Percentiles rank a stretch among this genome's conserved stretches.
phyloP scores from a whole-genome alignment of 92 coral and sea anemone genomes.

The Hydrozoanthus gracilis region DNA sequence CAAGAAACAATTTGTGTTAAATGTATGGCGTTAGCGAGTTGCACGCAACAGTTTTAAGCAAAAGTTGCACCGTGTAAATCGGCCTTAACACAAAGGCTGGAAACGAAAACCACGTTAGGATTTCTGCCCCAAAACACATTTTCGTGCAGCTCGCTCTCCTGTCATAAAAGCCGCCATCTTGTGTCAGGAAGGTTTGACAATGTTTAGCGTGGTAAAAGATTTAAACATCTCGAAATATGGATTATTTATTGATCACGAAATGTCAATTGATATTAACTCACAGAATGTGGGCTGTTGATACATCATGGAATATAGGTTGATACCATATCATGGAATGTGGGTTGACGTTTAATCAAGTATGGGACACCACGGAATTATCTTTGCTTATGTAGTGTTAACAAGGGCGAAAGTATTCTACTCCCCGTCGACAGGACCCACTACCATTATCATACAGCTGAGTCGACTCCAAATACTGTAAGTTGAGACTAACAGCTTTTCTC shows the following conservation, averaged over 20 bases:
- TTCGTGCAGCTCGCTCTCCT: background rate
- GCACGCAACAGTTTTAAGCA: too few relatives aligned
- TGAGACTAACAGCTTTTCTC: background rate
- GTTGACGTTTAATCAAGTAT: background rate
- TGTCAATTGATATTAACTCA: background rate
- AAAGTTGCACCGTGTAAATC: too few relatives aligned
- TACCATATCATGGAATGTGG: too few relatives aligned
- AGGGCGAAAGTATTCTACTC: too few relatives aligned
- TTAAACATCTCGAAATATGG: background rate
- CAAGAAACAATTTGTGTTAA: too few relatives aligned
- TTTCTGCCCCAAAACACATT: background rate
- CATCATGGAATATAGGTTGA: background rate
- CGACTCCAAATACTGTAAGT: background rate
- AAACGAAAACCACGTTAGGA: too few relatives aligned
- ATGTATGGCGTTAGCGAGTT: too few relatives aligned
- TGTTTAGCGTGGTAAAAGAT: too few relatives aligned
- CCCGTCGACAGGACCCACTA: background rate
- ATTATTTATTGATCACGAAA: background rate
- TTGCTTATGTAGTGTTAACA: too few relatives aligned
- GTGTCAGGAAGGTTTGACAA: too few relatives aligned
- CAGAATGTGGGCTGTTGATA: background rate
- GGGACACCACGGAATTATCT: background rate
- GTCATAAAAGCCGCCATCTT: background rate
- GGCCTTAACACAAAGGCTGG: too few relatives aligned
- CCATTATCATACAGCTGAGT: background rate